phyloP scores from a whole-genome alignment of 2,797 vertebrate genomes.

The Ispidina lecontei region DNA sequence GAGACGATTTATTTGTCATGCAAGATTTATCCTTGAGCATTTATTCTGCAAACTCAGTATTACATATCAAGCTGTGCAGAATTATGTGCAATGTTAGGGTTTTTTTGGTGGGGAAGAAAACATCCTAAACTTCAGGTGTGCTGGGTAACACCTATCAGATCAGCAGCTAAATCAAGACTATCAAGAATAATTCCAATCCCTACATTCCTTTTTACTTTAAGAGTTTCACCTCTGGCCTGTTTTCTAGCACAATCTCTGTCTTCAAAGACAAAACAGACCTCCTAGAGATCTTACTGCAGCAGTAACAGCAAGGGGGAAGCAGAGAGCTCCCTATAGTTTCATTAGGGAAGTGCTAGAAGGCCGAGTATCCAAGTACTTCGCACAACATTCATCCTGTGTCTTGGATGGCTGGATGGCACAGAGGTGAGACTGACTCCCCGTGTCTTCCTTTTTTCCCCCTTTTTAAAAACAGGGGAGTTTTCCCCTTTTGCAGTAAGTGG shows the following conservation, averaged over 20 bases:
- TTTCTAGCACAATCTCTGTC: neutral
- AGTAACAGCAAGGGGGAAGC: neutral
- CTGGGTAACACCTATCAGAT: neutral
- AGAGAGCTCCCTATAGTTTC: neutral
- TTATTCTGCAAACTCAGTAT: slow-evolving; percentile 40
- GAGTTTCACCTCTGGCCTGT: neutral
- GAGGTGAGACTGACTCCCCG: neutral
- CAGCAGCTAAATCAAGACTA: neutral
- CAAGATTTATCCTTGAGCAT: slow-evolving; percentile 48
- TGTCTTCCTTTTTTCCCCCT: neutral
- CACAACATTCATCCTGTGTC: neutral
- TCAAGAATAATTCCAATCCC: neutral
- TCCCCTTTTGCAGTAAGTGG: neutral
- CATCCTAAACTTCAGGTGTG: neutral
- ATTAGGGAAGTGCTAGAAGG: neutral
- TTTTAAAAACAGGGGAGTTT: neutral
- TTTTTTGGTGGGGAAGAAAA: slow-evolving; percentile 34
- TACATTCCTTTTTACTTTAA: neutral
- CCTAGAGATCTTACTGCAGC: neutral
- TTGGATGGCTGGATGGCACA: neutral
- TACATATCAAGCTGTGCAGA: neutral
- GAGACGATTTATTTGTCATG: slow-evolving; percentile 50
- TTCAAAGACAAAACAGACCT: neutral
- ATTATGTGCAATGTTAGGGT: neutral
- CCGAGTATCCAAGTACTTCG: neutral